phyloP scores from a whole-genome alignment of 1,140 invertebrate species.

The Rhizoglyphus robini region DNA sequence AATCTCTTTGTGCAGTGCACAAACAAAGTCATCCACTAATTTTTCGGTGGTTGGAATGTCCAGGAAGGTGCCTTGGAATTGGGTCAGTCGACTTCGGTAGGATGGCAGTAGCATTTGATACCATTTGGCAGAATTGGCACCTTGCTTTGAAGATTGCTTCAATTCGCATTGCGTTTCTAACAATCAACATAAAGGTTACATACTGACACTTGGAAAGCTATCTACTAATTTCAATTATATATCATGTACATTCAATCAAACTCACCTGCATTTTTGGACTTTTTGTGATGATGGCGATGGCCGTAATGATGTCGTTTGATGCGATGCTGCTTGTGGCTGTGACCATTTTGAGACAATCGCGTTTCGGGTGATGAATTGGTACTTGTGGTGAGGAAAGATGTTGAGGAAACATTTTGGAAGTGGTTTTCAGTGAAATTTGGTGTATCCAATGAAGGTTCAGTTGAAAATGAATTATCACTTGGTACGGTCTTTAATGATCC shows the following conservation, averaged over 20 bases:
- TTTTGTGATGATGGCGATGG: background rate
- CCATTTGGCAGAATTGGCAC: background rate
- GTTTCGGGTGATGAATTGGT: too few species aligned
- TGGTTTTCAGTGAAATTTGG: too few species aligned
- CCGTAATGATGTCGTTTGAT: too few species aligned
- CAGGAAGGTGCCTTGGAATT: conserved; percentile 11
- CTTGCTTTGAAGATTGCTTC: background rate
- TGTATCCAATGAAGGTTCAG: too few species aligned
- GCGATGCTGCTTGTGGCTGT: background rate
- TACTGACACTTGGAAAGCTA: too few species aligned
- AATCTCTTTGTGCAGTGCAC: conserved; percentile 76
- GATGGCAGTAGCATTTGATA: conserved; percentile 3
- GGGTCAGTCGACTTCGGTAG: conserved; percentile 13
- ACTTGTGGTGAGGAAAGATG: background rate
- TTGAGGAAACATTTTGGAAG: too few species aligned
- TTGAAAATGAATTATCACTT: background rate
- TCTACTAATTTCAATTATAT: background rate
- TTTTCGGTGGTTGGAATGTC: conserved; percentile 9
- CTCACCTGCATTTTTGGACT: background rate
- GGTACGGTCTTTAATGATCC: too few species aligned
- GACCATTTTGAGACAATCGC: too few species aligned
- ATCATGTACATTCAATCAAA: background rate
- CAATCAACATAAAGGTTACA: too few species aligned
- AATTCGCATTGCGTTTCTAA: background rate
- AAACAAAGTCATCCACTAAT: conserved; percentile 63